Conservation (phyloP, 2,113 vertebrate genomes). For the Spilogale gracilis region DNA sequence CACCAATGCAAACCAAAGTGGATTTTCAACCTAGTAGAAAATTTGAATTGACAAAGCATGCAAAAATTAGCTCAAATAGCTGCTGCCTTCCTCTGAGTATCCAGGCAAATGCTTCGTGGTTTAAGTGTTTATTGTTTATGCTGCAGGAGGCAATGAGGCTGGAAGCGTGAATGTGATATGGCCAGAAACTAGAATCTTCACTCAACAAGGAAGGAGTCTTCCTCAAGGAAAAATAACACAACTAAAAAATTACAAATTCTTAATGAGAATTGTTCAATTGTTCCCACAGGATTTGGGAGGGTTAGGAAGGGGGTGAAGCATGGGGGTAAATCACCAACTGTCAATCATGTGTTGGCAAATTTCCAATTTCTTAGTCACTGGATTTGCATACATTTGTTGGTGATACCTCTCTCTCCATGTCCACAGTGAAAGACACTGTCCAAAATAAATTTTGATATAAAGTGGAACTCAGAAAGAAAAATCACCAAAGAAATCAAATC, state of each 20-base stretch:
- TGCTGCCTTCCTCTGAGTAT: not conserved
- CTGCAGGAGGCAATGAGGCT: conserved; percentile 68
- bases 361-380: not conserved
- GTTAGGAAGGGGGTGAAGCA: not conserved
- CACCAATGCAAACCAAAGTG: conserved; percentile 64
- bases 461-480: conserved; percentile 77
- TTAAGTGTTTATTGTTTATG: conserved; percentile 61
- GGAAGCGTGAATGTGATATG: not conserved
- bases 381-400: conserved; percentile 56
- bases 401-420: conserved; percentile 65
- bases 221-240: conserved; percentile 77
- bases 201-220: conserved; percentile 55
- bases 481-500: conserved; percentile 79
- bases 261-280: conserved; percentile 79
- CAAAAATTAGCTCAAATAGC: conserved; percentile 67
- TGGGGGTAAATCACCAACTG: not conserved
- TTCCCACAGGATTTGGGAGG: conserved; percentile 22
- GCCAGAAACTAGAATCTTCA: conserved; percentile 58
- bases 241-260: conserved; percentile 70
- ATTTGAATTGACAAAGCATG: conserved; percentile 70
- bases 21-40: conserved; percentile 75
- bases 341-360: not conserved
- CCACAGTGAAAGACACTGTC: conserved; percentile 69
- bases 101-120: not conserved
- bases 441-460: conserved; percentile 78